These are phyloP conservation scores for Eulemur rubriventer DNA, from an alignment of 2,797 vertebrate species.

Conservation along the genomic window DNA sequence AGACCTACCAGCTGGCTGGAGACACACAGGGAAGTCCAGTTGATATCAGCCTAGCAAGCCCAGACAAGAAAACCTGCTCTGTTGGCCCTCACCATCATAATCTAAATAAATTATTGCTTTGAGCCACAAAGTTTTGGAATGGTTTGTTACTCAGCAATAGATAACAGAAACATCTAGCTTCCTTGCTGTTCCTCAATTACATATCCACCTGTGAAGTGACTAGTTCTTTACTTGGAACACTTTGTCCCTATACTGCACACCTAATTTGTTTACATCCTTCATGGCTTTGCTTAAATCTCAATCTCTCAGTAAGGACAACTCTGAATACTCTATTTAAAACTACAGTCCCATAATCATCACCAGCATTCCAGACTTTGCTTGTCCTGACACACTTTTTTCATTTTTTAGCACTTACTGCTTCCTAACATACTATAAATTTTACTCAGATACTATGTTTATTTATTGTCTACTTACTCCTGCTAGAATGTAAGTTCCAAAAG, in stretches of 20 bases:
- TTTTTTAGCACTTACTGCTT: not conserved
- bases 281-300: not conserved
- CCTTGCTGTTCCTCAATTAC: not conserved
- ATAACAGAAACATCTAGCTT: not conserved
- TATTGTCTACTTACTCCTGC: not conserved
- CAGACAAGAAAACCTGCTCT: not conserved
- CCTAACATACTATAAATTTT: not conserved
- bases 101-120: not conserved
- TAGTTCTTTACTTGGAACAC: not conserved
- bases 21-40: not conserved
- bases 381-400: not conserved
- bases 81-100: not conserved
- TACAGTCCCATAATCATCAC: not conserved
- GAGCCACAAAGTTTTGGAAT: not conserved
- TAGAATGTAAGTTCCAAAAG: not conserved
- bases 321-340: not conserved
- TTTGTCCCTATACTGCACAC: not conserved
- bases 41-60: not conserved
- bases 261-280: not conserved
- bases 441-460: not conserved
- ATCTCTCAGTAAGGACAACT: not conserved
- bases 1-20: not conserved
- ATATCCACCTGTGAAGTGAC: not conserved
- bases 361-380: not conserved
- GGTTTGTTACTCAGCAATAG: not conserved